phyloP scores from a whole-genome alignment of 2,888 invertebrate genomes.

The Acholoe squamosa region DNA sequence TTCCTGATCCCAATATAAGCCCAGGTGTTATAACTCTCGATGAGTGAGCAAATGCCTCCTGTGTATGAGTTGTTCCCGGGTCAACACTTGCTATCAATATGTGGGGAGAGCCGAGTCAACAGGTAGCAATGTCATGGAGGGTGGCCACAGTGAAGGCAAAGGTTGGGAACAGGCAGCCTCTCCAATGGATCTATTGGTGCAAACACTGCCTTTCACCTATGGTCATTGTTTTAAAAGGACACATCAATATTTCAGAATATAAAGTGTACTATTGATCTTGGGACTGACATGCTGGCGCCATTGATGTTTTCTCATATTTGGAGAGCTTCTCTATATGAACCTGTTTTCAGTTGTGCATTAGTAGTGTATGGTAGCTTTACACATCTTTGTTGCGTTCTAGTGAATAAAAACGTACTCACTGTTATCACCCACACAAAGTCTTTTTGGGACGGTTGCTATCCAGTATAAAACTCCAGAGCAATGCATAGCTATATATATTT shows the following conservation, averaged over 20 bases:
- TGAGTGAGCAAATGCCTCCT: neutral
- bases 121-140: neutral
- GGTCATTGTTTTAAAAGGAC: constrained; percentile 39
- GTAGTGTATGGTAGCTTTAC: too few species aligned
- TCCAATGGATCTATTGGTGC: neutral
- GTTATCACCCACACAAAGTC: too few species aligned
- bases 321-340: neutral
- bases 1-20: too few species aligned
- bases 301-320: neutral
- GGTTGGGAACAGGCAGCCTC: neutral
- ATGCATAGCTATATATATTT: too few species aligned
- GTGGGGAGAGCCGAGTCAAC: constrained; percentile 1
- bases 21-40: neutral
- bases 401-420: too few species aligned
- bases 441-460: too few species aligned
- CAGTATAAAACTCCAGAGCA: too few species aligned
- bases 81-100: neutral
- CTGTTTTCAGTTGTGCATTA: too few species aligned
- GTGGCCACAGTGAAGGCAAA: neutral
- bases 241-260: constrained; percentile 51
- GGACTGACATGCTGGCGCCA: neutral
- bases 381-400: too few species aligned
- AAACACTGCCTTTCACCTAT: neutral
- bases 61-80: neutral
- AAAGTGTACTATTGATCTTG: neutral